A percentile compares a stretch with the other conserved stretches of the same genome.
phyloP scores from a whole-genome alignment of 1,140 invertebrate genomes.

The Sminthurides bifidus region DNA sequence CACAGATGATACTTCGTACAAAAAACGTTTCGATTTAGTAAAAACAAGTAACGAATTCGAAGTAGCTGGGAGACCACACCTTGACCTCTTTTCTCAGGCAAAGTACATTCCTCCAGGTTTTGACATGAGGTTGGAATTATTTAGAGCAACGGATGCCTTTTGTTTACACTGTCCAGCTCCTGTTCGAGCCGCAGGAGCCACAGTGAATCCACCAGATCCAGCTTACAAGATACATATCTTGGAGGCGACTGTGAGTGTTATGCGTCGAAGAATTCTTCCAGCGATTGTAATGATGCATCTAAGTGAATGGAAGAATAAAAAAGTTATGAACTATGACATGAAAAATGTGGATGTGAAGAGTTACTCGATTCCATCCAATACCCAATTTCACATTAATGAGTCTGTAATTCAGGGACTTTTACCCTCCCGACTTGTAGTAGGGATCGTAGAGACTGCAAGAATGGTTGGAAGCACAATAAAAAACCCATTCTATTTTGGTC shows the following conservation, averaged over 20 bases:
- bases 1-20: background rate
- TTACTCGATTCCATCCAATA: conserved; percentile 13
- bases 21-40: background rate
- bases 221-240: too few relatives aligned
- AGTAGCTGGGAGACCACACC: background rate
- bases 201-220: too few relatives aligned
- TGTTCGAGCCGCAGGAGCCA: too few relatives aligned
- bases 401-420: conserved; percentile 20
- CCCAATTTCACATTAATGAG: conserved; percentile 7
- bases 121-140: too few relatives aligned
- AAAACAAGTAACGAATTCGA: background rate
- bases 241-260: conserved; percentile 13
- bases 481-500: conserved; percentile 23
- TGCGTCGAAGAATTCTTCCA: conserved; percentile 11
- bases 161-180: too few relatives aligned
- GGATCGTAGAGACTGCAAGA: conserved; percentile 13
- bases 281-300: conserved; percentile 4
- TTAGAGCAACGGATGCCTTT: too few relatives aligned
- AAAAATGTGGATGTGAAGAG: conserved; percentile 20
- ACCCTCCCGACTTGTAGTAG: conserved; percentile 20
- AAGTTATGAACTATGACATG: conserved; percentile 17
- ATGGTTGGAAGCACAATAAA: conserved; percentile 9
- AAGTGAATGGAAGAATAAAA: conserved; percentile 7
- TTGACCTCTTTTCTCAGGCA: background rate
- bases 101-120: too few relatives aligned